A percentile compares a stretch with the other conserved stretches of the same genome.
Evolutionary conservation across 2,113 vertebrate genomes (phyloP).

Genomic region (Hydropotes inermis): DNA sequence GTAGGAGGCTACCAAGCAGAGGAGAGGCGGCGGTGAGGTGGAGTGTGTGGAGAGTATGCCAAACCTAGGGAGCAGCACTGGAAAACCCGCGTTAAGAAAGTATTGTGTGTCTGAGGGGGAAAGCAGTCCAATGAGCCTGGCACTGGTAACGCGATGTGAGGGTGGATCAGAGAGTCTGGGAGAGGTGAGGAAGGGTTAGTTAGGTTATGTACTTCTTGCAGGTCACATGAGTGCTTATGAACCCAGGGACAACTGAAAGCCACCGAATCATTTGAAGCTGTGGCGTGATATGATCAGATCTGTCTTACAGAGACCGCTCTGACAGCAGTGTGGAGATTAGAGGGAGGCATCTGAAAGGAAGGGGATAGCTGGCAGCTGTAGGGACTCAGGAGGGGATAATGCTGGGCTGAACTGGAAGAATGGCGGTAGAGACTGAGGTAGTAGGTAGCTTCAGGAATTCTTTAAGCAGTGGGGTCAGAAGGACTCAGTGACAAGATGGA

Average conservation of each 20-base stretch:
- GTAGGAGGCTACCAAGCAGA: neutral
- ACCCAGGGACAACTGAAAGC: constrained; percentile 6
- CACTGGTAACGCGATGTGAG: neutral
- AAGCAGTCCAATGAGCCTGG: neutral
- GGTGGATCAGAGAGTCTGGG: neutral
- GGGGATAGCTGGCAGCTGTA: neutral
- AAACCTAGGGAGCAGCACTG: neutral
- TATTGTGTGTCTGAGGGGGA: neutral
- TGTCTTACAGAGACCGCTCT: neutral
- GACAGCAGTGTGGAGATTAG: neutral
- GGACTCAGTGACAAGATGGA: neutral
- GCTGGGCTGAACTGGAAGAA: neutral
- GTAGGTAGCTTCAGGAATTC: neutral
- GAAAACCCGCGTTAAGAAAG: neutral
- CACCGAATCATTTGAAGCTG: neutral
- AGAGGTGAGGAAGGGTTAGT: neutral
- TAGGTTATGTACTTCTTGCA: neutral
- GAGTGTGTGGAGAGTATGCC: neutral
- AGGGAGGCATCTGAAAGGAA: neutral
- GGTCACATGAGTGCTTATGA: neutral
- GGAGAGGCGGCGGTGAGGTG: neutral
- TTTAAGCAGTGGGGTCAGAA: neutral
- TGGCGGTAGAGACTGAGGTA: neutral
- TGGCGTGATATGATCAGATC: neutral
- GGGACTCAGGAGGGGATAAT: neutral